Conservation (phyloP, 2,797 vertebrate species). For the Urosaurus nigricauda region DNA sequence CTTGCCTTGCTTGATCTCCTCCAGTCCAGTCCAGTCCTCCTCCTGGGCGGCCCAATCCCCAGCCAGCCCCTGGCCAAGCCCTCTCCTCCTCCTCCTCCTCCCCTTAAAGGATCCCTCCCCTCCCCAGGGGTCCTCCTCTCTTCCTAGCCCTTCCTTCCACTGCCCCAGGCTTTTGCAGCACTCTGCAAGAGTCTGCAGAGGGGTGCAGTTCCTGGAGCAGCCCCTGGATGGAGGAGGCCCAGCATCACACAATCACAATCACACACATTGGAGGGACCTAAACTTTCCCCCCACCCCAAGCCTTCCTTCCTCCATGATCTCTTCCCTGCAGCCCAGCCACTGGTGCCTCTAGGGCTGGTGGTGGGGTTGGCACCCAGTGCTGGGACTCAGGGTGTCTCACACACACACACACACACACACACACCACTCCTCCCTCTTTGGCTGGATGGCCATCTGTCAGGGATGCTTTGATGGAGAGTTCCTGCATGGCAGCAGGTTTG, state of each 20-base stretch:
- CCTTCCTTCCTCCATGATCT: too few relatives aligned
- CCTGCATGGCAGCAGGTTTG: too few relatives aligned
- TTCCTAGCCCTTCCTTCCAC: neutral
- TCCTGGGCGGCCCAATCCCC: neutral
- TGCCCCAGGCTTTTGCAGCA: too few relatives aligned
- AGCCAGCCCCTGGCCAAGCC: slow-evolving; percentile 25
- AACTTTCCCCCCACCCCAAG: neutral
- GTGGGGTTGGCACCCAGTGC: too few relatives aligned
- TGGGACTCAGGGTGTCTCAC: too few relatives aligned
- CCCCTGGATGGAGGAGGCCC: slow-evolving; percentile 32
- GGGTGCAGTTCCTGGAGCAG: neutral
- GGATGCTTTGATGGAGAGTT: too few relatives aligned
- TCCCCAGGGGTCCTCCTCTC: neutral
- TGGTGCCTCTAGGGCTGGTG: too few relatives aligned
- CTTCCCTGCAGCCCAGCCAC: too few relatives aligned
- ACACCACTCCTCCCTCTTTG: too few relatives aligned
- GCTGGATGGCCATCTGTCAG: too few relatives aligned
- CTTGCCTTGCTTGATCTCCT: neutral
- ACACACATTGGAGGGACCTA: neutral
- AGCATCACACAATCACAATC: neutral
- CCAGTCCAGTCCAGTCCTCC: neutral
- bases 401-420: too few relatives aligned
- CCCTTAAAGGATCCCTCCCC: slow-evolving; percentile 52
- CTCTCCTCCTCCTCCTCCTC: slow-evolving; percentile 38
- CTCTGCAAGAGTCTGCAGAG: too few relatives aligned